Evolutionary conservation across 2,797 vertebrate genomes (phyloP).

Genomic region (Smutsia temminckii): DNA sequence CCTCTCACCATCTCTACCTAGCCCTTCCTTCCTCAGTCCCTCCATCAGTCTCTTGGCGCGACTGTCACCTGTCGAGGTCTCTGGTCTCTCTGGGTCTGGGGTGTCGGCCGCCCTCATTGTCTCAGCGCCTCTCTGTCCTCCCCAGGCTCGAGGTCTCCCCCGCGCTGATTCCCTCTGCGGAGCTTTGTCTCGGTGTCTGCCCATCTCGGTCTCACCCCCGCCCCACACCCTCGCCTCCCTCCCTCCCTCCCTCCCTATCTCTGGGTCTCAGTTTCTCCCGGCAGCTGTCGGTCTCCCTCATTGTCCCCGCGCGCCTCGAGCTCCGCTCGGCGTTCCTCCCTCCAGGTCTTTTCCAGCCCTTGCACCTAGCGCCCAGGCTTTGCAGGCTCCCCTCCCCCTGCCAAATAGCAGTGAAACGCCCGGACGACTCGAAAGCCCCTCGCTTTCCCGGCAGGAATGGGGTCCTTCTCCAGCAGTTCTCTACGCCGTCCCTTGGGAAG

Average conservation of each 20-base stretch:
- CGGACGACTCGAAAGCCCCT: neutral
- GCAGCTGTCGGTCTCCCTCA: neutral
- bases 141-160: neutral
- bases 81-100: neutral
- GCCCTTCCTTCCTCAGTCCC: neutral
- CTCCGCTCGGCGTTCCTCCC: neutral
- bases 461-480: neutral
- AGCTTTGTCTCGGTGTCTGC: constrained; percentile 30
- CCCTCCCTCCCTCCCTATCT: neutral
- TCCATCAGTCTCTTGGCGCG: neutral
- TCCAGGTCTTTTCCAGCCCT: constrained; percentile 18
- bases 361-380: neutral
- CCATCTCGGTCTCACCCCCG: neutral
- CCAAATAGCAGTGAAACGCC: neutral
- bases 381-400: neutral
- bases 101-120: neutral
- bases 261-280: neutral
- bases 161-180: neutral
- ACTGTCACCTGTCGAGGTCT: neutral
- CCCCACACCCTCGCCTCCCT: neutral
- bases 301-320: neutral
- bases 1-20: neutral
- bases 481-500: neutral
- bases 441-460: neutral
- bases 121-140: neutral